Conservation (phyloP, 2,888 invertebrate genomes). For the Eupithecia insigniata region DNA sequence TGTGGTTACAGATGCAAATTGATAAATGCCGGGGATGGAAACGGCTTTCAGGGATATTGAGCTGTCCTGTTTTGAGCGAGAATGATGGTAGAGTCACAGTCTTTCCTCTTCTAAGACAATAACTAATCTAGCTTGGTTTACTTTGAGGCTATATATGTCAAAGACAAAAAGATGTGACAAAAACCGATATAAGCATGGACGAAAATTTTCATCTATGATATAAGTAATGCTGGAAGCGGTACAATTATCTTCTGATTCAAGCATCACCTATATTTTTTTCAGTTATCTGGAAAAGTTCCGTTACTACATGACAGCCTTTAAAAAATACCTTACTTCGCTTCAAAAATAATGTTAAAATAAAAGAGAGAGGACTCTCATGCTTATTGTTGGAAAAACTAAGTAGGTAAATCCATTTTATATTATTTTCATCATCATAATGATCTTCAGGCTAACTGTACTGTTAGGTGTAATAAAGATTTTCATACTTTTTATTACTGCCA, state of each 20-base stretch:
- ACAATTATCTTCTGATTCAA: no score
- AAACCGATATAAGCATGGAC: no score
- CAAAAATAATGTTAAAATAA: no score
- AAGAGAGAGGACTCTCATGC: neutral
- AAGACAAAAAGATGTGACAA: neutral
- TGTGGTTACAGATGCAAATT: conserved; percentile 30
- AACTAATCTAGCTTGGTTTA: neutral
- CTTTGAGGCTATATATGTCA: neutral
- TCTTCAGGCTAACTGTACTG: neutral
- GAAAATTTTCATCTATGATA: no score
- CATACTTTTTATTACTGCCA: neutral
- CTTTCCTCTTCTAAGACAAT: neutral
- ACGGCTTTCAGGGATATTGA: conserved; percentile 6
- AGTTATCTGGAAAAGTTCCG: neutral
- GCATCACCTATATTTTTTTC: no score
- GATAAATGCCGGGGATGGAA: conserved; percentile 16
- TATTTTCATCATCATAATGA: neutral
- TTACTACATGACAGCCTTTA: neutral
- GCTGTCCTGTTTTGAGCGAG: conserved; percentile 3
- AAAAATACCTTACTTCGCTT: neutral
- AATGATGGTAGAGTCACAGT: neutral
- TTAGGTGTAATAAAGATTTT: neutral
- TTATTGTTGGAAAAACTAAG: neutral
- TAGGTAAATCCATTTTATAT: neutral
- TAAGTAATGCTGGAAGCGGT: no score